Evolutionary conservation across 2,797 vertebrate species (phyloP), one percentile per base, ranked within the genome.

Genomic region (Periparus ater): DNA sequence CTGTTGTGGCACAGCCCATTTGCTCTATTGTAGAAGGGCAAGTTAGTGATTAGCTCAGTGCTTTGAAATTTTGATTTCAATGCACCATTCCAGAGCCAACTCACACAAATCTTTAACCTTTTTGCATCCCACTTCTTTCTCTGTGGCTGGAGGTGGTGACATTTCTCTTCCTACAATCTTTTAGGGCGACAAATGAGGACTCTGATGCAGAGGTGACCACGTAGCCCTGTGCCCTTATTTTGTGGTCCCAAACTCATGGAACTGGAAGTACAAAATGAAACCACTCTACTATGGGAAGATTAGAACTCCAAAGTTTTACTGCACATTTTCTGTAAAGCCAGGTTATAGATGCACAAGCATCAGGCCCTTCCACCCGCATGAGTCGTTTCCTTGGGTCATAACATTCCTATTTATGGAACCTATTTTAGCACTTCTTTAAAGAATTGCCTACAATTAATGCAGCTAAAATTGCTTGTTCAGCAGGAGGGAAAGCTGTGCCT

Each of bases 1-100:
- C 45, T 71, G 29, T 30, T 4, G 0, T 32, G 1, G 0, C 0
- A 1, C 47, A 77, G 48, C 26, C 50, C 6, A 0, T 54, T 91
- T 86, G 42, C 47, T 65, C 27, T 44, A 0, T 40, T 47, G 61
- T 58, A 42, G 53, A 57, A 89, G 85, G 17, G 45, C 29, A 57
- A 89, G 19, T 11, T 29, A 68, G 27, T 23, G n/a, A 65, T 63
- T 21, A 87, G n/a, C 29, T 17, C 3, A 4, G n/a, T 20, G 40
- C 57, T 92, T 32, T 74, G 27, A 89, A 71, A 89, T 77, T 40
- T 57, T 0, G 0, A 18, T 60, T 85, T 79, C 42, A 53, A 0
- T 11, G 22, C 32, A 42, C 16, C 42, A 21, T 29, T 7, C 30
- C 54, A 32, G 53, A 87, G 62, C 36, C 48, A 82, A 13, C 13